Conservation (phyloP, 2,888 invertebrate species). For the Drosophila phalerata region DNA sequence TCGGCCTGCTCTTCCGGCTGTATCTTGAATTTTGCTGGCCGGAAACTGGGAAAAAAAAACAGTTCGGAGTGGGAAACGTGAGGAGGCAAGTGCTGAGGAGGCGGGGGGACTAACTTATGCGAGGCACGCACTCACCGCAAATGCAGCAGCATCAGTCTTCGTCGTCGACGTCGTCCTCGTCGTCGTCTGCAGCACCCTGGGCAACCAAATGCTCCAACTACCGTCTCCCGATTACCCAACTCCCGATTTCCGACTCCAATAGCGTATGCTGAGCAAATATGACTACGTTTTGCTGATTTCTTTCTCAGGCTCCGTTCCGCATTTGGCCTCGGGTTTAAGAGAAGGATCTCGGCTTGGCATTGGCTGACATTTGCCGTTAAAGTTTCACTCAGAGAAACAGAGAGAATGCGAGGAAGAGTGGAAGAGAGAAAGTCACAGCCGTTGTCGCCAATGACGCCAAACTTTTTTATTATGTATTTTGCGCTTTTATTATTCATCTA, state of each 20-base stretch:
- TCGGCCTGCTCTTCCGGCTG: conserved; percentile 49
- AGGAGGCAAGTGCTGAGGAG: neutral
- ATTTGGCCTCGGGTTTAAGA: conserved; percentile 6
- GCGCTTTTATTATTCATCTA: conserved; percentile 79
- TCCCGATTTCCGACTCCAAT: conserved; percentile 2
- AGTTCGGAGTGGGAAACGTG: neutral
- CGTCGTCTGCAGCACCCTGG: conserved; percentile 67
- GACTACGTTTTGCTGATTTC: conserved; percentile 64
- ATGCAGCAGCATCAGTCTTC: conserved; percentile 79
- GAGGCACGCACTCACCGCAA: conserved; percentile 80
- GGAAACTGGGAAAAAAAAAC: conserved; percentile 20
- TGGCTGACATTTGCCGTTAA: conserved; percentile 27
- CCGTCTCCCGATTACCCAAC: neutral
- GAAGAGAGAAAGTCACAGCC: conserved; percentile 33
- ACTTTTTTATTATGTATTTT: conserved; percentile 81
- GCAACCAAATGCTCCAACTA: conserved; percentile 38
- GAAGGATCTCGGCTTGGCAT: conserved; percentile 12
- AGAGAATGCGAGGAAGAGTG: neutral
- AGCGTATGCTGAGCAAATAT: conserved; percentile 68
- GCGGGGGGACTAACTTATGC: conserved; percentile 71
- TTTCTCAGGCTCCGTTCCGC: conserved; percentile 8
- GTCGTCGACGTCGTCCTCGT: conserved; percentile 63
- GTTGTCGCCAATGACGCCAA: conserved; percentile 72
- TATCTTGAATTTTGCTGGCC: conserved; percentile 28
- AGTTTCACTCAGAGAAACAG: conserved; percentile 53